phyloP scores from a whole-genome alignment of 2,113 vertebrate species.

The Cololabis saira region DNA sequence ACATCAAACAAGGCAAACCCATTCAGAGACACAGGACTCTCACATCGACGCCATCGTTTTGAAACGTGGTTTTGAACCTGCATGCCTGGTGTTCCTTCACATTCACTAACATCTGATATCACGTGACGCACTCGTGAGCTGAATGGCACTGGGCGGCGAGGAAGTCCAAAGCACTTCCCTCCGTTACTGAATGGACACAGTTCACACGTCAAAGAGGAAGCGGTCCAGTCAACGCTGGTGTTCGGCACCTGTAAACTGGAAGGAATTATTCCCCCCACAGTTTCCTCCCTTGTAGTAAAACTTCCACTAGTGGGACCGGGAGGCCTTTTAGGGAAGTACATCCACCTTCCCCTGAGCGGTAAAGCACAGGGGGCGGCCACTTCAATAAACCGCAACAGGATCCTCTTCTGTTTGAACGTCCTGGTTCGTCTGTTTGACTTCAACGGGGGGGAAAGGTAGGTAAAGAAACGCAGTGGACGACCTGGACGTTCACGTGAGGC shows the following conservation, averaged over 20 bases:
- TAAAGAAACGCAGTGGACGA: constrained; percentile 14
- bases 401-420: constrained; percentile 43
- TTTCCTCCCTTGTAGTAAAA: constrained; percentile 15
- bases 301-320: background rate
- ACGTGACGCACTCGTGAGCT: constrained; percentile 77
- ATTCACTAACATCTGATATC: constrained; percentile 71
- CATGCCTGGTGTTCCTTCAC: constrained; percentile 53
- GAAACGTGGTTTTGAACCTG: constrained; percentile 58
- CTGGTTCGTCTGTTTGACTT: constrained; percentile 28
- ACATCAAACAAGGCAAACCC: constrained; percentile 93
- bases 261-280: constrained; percentile 9
- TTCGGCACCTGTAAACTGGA: constrained; percentile 4
- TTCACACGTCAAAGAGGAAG: constrained; percentile 35
- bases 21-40: constrained; percentile 93
- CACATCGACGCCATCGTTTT: constrained; percentile 84
- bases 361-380: constrained; percentile 36
- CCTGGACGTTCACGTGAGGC: constrained; percentile 1
- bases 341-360: constrained; percentile 7
- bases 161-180: constrained; percentile 43
- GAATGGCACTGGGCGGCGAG: constrained; percentile 84
- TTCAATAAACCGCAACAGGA: constrained; percentile 46
- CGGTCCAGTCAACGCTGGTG: constrained; percentile 44
- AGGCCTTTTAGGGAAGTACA: background rate
- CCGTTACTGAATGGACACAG: constrained; percentile 19
- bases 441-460: constrained; percentile 12